phyloP scores from a whole-genome alignment of 2,888 invertebrate species.

The Eupelmus urozonus region DNA sequence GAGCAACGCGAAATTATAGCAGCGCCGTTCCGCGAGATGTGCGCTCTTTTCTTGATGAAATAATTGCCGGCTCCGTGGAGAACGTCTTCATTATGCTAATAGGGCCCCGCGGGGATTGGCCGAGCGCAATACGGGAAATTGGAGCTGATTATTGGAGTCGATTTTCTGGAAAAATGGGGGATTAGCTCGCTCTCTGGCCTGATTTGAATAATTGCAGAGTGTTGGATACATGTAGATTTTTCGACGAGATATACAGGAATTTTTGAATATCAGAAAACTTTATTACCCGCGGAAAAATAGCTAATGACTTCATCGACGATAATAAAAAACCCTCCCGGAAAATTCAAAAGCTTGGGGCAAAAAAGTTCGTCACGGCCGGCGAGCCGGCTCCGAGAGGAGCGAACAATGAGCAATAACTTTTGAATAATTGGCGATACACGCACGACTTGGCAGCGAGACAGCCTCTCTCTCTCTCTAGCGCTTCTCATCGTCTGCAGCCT shows the following conservation, averaged over 20 bases:
- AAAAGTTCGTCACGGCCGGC: not conserved
- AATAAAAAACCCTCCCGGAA: no score
- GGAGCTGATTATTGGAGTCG: not conserved
- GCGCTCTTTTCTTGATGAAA: slow-evolving; percentile 31
- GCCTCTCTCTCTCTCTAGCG: not conserved
- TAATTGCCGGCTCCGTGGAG: slow-evolving; percentile 39
- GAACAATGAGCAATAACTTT: slow-evolving; percentile 55
- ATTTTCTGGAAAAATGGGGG: no score
- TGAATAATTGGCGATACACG: slow-evolving; percentile 55
- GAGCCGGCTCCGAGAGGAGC: not conserved
- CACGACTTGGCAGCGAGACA: slow-evolving; percentile 10
- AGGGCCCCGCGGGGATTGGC: not conserved
- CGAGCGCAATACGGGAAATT: not conserved
- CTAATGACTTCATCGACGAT: no score
- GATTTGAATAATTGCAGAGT: no score
- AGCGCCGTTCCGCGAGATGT: not conserved
- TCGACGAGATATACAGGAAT: no score
- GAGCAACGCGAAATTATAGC: not conserved
- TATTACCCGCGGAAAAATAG: no score
- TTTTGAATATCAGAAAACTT: no score
- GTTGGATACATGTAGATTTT: no score
- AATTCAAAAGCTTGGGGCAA: no score
- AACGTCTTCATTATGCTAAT: slow-evolving; percentile 41
- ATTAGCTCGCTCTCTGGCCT: no score
- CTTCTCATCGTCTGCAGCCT: slow-evolving; percentile 37